Conservation (phyloP, 1,140 invertebrate species). For the Maniola jurtina region DNA sequence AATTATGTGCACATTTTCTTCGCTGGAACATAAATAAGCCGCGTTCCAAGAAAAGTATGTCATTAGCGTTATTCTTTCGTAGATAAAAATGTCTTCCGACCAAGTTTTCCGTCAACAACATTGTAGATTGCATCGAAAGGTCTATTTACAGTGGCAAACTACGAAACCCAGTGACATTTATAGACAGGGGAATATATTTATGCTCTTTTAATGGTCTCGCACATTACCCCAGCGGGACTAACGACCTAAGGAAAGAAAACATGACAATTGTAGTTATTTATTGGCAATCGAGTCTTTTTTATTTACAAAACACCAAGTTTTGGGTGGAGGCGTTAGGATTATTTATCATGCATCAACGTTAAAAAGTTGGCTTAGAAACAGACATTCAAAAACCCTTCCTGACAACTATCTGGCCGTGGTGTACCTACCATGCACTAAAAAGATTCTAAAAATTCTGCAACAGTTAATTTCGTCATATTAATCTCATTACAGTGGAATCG, state of each 20-base stretch:
- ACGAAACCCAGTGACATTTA: constrained; percentile 59
- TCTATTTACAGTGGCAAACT: constrained; percentile 58
- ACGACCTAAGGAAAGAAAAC: constrained; percentile 57
- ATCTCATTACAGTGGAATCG: too few relatives aligned
- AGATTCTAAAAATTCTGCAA: too few relatives aligned
- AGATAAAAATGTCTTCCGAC: constrained; percentile 30
- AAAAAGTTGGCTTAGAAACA: neutral
- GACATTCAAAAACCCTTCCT: too few relatives aligned
- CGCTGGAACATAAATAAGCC: neutral
- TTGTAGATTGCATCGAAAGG: constrained; percentile 53
- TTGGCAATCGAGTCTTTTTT: constrained; percentile 36
- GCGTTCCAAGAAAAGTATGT: constrained; percentile 15
- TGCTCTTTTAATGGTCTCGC: constrained; percentile 66
- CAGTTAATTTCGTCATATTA: too few relatives aligned
- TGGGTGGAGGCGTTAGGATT: constrained; percentile 18
- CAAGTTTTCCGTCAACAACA: constrained; percentile 41
- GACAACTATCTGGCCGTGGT: too few relatives aligned
- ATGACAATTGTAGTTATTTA: constrained; percentile 67
- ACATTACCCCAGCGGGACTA: constrained; percentile 55
- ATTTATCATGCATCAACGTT: constrained; percentile 4
- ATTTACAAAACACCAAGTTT: constrained; percentile 18
- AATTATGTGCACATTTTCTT: constrained; percentile 1
- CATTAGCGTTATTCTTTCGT: constrained; percentile 26
- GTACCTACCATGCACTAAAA: too few relatives aligned
- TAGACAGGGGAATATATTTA: constrained; percentile 69